Evolutionary conservation across 1,140 invertebrate genomes (phyloP), one percentile per base, ranked within the genome.

Genomic region (Drosophila grimshawi): DNA sequence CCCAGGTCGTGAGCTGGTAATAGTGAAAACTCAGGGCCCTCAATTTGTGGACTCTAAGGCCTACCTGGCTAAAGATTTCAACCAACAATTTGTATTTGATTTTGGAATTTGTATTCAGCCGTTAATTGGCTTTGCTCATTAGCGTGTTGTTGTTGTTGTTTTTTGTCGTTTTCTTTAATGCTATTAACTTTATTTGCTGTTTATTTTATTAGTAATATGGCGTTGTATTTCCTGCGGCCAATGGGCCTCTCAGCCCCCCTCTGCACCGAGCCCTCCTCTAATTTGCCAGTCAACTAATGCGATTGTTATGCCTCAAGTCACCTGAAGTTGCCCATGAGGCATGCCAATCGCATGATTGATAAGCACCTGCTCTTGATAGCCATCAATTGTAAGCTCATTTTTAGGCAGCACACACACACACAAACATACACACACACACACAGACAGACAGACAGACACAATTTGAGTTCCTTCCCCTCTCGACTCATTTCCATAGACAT

Each of bases 61-160:
- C 56, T 72, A 56, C 52, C 64, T 49, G 80, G 59, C 46, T 19
- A 77, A 71, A 61, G 49, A 56, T 69, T 64, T 49, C 35, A 72
- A 68, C 52, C 64, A 71, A 51, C 49, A 49, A 62, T 68, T 65
- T 67, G 55, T 80, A 63, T 89, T 89, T 88, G 77, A 78, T 89
- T 88, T 88, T 83, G 72, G 75, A 89, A 89, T 88, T 88, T 80
- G 85, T 89, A 83, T 89, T 83, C 76, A 71, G 56, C 43, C 80
- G 85, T 88, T 88, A 88, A 88, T 88, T 88, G 83, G 83, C 77
- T 88, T 88, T 89, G 80, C 80, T 89, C 80, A 89, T 88, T 88
- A 89, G 83, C 85, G 77, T 43, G 73, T 71, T 75, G 76, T 75
- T 53, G 27, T 57, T 43, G 73, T 71, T 75, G 76, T 75, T 53